phyloP scores from a whole-genome alignment of 2,888 invertebrate species.

The Platycnemis pennipes region DNA sequence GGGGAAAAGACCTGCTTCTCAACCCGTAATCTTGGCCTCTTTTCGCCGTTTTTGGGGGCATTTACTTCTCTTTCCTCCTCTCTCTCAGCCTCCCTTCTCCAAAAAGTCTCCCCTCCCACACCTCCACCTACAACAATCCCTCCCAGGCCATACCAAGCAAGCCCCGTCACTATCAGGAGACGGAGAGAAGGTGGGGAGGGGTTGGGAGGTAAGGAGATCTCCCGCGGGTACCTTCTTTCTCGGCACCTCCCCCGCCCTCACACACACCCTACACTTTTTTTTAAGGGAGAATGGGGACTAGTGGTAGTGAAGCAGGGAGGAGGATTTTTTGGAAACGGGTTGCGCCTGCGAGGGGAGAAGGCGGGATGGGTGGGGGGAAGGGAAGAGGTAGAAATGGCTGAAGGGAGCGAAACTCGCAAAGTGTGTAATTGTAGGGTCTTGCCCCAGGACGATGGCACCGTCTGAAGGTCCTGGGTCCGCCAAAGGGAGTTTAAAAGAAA shows the following conservation, averaged over 20 bases:
- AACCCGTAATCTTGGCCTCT: slow-evolving; percentile 63
- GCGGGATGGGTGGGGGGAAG: background rate
- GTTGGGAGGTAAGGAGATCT: background rate
- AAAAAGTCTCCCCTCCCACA: background rate
- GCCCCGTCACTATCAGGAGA: background rate
- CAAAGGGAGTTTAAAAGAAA: background rate
- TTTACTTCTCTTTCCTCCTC: background rate
- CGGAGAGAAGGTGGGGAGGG: background rate
- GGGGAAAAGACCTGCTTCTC: background rate
- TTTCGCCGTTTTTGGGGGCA: slow-evolving; percentile 49
- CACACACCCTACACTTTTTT: background rate
- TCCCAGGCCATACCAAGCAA: background rate
- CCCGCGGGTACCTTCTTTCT: background rate
- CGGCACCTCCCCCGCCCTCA: background rate
- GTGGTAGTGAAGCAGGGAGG: background rate
- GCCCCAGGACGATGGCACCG: background rate
- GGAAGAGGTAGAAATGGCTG: background rate
- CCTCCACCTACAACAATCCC: background rate
- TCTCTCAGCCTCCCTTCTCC: background rate
- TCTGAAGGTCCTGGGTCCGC: background rate
- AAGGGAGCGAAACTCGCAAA: slow-evolving; percentile 49
- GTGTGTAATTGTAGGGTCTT: slow-evolving; percentile 66
- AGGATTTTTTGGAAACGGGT: background rate
- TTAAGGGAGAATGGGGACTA: background rate
- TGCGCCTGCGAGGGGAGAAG: background rate